Percentiles rank a stretch among this genome's conserved stretches.
phyloP scores from a whole-genome alignment of 2,113 vertebrate genomes.

The Capreolus pygargus region DNA sequence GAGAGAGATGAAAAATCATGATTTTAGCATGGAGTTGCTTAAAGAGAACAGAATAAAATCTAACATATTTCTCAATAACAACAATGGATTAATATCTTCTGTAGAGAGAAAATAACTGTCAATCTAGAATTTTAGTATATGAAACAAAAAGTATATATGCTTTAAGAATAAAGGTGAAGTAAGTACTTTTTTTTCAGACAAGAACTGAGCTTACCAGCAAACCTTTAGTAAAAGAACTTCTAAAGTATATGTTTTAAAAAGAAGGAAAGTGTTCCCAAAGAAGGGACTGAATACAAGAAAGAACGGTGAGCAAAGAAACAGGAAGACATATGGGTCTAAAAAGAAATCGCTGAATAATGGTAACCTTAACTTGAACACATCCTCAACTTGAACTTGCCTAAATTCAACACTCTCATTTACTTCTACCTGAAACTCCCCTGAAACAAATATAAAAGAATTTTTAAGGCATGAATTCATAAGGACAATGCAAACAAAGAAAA shows the following conservation, averaged over 20 bases:
- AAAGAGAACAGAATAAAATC: neutral
- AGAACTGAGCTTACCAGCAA: neutral
- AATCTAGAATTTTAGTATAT: neutral
- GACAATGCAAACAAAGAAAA: neutral
- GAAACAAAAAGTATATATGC: neutral
- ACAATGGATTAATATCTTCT: neutral
- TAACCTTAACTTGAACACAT: neutral
- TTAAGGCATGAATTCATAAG: neutral
- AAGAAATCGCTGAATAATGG: neutral
- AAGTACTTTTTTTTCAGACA: neutral
- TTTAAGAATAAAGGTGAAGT: neutral
- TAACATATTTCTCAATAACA: neutral
- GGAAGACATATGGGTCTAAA: neutral
- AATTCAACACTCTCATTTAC: neutral
- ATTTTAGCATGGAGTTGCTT: neutral
- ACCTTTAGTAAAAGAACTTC: neutral
- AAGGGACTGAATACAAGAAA: neutral
- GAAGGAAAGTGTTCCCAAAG: neutral
- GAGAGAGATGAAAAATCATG: neutral
- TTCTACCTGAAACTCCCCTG: neutral
- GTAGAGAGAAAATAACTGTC: conserved; percentile 18
- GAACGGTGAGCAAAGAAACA: neutral
- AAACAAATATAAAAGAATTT: conserved; percentile 19
- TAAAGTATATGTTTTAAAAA: neutral
- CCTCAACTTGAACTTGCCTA: neutral